Base-by-base conservation (phyloP, 2,888 invertebrate genomes). In the Agrenia bidenticulata region DNA sequence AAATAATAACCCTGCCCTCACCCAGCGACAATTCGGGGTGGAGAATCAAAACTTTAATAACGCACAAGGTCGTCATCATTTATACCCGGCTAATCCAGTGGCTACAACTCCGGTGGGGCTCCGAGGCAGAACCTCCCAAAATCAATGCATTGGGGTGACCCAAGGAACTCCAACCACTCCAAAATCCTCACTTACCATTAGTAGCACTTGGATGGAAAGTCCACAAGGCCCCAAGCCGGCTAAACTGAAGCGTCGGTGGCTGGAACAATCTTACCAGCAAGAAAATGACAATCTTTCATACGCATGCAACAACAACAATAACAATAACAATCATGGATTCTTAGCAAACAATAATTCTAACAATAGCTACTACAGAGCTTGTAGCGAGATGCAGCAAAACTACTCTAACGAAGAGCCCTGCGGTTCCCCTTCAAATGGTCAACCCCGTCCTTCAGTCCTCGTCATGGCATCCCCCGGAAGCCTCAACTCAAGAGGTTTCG, bases 231-330 rank as follows among this genome's bases (percentile, higher is more conserved):
- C 39, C 9, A 57, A 58, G 41, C 77, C 75, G 11, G 73, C 71
- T 19, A 77, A 77, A 62, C 54, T 74, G 32, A 77, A 77, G 57
- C 61, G 75, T 9, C 66, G 74, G 11, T 76, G 76, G 76, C 53
- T 67, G 53, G 68, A 66, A 27, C 68, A 70, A 57, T 64, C 66
- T 39, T 59, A 45, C 42, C 60, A 67, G 53, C 67, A 70, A 21
- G 63, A 64, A 41, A 24, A 39, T 65, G 27, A 23, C 58, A 69
- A 27, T 62, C 63, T 37, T 53, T 51, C 56, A 53, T 51, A 15
- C 54, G 39, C 37, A 50, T 50, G 32, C 56, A 51, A 68, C 21
- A 63, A 61, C 39, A 58, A 57, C 27, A 45, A 11, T 13, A 41
- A n/a, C n/a, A n/a, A 7, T 26, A 66, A 65, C 51, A 53, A 56